Evolutionary conservation across 1,140 invertebrate genomes (phyloP).

Genomic region (Nasonia longicornis): DNA sequence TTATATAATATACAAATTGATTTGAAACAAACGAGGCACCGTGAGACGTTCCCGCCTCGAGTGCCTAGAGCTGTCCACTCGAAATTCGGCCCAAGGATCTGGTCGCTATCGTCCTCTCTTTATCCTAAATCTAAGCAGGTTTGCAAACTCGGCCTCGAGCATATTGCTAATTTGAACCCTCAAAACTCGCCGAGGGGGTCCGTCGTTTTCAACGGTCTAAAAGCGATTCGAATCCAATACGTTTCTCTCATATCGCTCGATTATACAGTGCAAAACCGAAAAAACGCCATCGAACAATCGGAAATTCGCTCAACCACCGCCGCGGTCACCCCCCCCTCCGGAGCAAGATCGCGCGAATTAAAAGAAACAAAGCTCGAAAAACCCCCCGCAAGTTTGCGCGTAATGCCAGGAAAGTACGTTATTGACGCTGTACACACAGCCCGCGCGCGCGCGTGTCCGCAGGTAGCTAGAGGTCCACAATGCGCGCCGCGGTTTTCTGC

Average conservation of each 20-base stretch:
- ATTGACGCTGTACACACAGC: background rate
- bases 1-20: too few relatives aligned
- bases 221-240: background rate
- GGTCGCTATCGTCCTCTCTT: slow-evolving; percentile 24
- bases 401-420: slow-evolving; percentile 1
- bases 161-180: slow-evolving; percentile 26
- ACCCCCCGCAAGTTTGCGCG: background rate
- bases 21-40: background rate
- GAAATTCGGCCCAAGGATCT: slow-evolving; percentile 15
- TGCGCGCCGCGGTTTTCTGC: background rate
- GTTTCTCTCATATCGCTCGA: too few relatives aligned
- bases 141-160: slow-evolving; percentile 32
- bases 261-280: too few relatives aligned
- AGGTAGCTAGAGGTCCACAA: background rate
- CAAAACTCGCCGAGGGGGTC: background rate
- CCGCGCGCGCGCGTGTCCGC: background rate
- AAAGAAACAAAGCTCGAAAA: background rate
- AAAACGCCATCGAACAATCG: too few relatives aligned
- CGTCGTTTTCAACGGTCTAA: background rate
- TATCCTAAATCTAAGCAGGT: slow-evolving; percentile 40
- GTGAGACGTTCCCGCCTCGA: background rate
- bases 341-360: background rate
- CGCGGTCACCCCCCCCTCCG: too few relatives aligned
- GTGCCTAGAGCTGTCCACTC: slow-evolving; percentile 14
- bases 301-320: too few relatives aligned